A percentile compares a stretch with the other conserved stretches of the same genome.
Conservation (phyloP, 2,888 invertebrate species). For the Tenthredo scrophulariae region DNA sequence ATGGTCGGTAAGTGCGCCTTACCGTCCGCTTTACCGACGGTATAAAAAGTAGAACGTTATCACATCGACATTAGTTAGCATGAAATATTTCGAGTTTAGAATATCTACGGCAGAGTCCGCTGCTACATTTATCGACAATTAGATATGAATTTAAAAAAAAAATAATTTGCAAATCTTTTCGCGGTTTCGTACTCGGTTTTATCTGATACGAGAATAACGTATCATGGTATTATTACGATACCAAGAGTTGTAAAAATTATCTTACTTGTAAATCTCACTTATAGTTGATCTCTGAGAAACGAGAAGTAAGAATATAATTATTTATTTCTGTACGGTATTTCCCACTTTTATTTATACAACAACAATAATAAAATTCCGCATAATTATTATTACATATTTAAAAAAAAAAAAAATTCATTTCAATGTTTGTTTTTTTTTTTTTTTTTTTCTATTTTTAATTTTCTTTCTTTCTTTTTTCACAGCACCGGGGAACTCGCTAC, state of each 20-base stretch:
- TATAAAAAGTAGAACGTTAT: neutral
- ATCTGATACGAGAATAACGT: neutral
- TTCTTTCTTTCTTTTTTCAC: conserved; percentile 64
- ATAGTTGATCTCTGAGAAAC: neutral
- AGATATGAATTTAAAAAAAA: neutral
- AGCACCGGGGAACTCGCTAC: conserved; percentile 90
- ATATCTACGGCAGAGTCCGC: neutral
- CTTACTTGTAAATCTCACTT: neutral
- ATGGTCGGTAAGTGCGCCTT: neutral
- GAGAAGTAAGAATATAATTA: neutral
- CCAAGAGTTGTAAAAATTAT: neutral
- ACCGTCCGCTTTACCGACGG: conserved; percentile 20
- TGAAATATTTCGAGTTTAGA: neutral
- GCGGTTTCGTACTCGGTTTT: neutral
- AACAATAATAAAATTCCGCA: neutral
- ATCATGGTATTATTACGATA: neutral
- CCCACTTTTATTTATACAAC: neutral
- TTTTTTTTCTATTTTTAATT: no score
- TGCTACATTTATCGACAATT: neutral
- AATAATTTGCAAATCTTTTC: neutral
- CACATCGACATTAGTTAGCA: neutral
- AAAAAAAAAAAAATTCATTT: neutral
- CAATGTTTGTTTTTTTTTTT: neutral
- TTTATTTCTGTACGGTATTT: neutral
- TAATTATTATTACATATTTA: neutral